Evolutionary conservation across 2,113 vertebrate species (phyloP), one percentile per base, ranked within the genome.

Genomic region (Stegastes partitus): DNA sequence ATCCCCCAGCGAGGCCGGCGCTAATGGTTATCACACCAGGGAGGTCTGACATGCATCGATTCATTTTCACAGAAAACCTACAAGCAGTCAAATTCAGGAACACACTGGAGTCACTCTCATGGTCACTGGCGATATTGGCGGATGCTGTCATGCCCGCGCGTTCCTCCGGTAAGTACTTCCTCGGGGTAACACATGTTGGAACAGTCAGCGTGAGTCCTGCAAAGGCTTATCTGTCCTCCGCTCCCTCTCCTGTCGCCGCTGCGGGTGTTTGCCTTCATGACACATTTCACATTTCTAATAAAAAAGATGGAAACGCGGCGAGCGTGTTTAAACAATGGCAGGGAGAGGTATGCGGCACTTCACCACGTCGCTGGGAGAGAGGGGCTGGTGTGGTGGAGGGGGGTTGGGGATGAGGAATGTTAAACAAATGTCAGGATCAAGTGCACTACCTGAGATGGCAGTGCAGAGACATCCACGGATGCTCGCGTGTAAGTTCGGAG

Each of bases 401-500:
- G 16, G 47, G 49, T n/a, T n/a, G 64, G 57, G 72, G 71, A 51
- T 63, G 79, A 74, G 64, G 82, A 77, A 83, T 81, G 83, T 91
- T 86, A 79, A 90, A 89, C 79, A 91, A 91, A 91, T 93, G 89
- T 90, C 90, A 91, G 75, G 74, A 86, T 91, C 79, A 89, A 91
- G 80, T 83, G 83, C 61, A 54, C 49, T 71, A 83, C 79, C 89
- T 84, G 83, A 72, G 68, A 81, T 58, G 68, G 85, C 76, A 83
- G 73, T 58, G 79, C 54, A 39, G 23, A 84, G 56, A 49, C 71
- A 59, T 39, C 49, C 66, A 50, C 44, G 42, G 65, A 53, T 63
- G 68, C 74, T 21, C 11, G 37, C 53, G 54, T 68, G 74, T 44
- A 68, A 62, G 70, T 28, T 50, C 12, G 22, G 34, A 34, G 18